Conservation (phyloP, 2,113 vertebrate genomes). For the Larimichthys crocea region DNA sequence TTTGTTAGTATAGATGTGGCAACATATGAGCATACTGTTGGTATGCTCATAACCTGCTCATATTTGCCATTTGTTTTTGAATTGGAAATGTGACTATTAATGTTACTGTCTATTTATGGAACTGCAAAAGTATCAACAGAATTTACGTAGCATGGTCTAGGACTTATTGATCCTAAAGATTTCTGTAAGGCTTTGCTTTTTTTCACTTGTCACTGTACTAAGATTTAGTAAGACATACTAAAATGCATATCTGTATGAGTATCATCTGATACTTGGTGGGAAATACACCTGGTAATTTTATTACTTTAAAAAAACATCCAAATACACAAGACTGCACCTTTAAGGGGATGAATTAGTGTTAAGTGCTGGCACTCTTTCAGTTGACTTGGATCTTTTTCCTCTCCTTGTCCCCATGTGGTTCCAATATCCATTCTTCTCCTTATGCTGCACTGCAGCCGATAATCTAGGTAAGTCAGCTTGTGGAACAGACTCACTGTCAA, state of each 20-base stretch:
- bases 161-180: background rate
- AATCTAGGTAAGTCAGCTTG: constrained; percentile 80
- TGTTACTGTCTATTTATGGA: background rate
- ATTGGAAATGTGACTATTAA: background rate
- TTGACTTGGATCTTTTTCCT: constrained; percentile 73
- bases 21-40: background rate
- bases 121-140: background rate
- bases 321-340: constrained; percentile 15
- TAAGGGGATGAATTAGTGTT: constrained; percentile 46
- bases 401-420: constrained; percentile 67
- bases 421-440: constrained; percentile 61
- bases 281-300: background rate
- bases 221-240: background rate
- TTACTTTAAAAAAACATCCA: background rate
- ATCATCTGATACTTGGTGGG: background rate
- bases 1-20: background rate
- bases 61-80: background rate
- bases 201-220: background rate
- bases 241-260: background rate
- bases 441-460: constrained; percentile 79
- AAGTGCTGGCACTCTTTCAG: constrained; percentile 43
- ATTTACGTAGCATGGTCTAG: background rate
- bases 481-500: constrained; percentile 44
- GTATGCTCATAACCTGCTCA: too few species aligned
- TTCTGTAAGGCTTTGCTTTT: background rate